Evolutionary conservation across 2,797 vertebrate species (phyloP), one percentile per base, ranked within the genome.

Genomic region (Thamnophis elegans): DNA sequence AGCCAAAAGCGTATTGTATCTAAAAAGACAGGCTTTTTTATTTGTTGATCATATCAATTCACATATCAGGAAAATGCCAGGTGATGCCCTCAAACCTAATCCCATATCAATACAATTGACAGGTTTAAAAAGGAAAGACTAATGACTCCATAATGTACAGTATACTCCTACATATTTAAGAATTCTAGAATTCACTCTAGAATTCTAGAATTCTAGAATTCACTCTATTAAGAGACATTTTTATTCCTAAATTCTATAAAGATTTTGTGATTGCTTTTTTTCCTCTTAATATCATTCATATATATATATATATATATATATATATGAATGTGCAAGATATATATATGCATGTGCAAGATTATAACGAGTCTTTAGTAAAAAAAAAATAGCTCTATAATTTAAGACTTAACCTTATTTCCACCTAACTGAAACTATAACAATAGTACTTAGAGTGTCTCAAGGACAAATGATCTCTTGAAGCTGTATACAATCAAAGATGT

Each of bases 381-480:
- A n/a, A n/a, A n/a, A n/a, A n/a, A 94, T 95, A 95, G 96, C 97
- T 94, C 95, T 97, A 96, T 96, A 97, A 96, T 96, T 97, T 96
- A 96, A 97, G 96, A 97, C 97, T 96, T 98, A 97, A 98, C 96
- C 94, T 98, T 97, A 95, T 96, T 96, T 97, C 96, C 97, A 97
- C 97, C 97, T 97, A 96, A 97, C 97, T 96, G 96, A 97, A 97
- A 97, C 97, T 96, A 96, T 96, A 97, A 97, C 97, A 97, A 96
- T 95, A 96, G 96, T 92, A 95, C 96, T 97, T 94, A 95, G 95
- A 93, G 93, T 96, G 96, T 97, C 97, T 98, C 98, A 97, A 98
- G 98, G 98, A 98, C 98, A 98, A 98, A 98, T 97, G 98, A 98
- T 97, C 97, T 94, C 97, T 96, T 96, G 94, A 96, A 97, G 96